Evolutionary conservation across 2,113 vertebrate genomes (phyloP).

Genomic region (Blennius ocellaris): DNA sequence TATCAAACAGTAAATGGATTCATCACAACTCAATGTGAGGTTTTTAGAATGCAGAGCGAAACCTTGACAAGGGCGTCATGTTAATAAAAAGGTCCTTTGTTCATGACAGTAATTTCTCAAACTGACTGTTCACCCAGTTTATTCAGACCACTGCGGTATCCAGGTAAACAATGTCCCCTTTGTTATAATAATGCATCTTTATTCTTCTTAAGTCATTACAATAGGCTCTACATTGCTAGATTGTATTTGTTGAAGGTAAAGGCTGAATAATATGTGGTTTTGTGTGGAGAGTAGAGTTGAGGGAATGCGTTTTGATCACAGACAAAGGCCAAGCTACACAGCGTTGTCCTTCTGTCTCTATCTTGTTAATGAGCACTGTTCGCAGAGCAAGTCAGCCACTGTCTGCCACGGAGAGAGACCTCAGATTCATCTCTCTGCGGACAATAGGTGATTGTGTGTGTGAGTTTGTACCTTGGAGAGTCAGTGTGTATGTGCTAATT

Average conservation of each 20-base stretch:
- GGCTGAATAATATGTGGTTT: conserved; percentile 78
- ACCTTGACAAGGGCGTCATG: conserved; percentile 41
- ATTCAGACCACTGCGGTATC: conserved; percentile 68
- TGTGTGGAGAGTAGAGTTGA: conserved; percentile 69
- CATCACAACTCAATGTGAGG: conserved; percentile 45
- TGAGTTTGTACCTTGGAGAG: conserved; percentile 70
- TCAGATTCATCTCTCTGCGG: conserved; percentile 83
- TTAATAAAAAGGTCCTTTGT: conserved; percentile 74
- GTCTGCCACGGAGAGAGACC: conserved; percentile 82
- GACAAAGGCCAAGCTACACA: conserved; percentile 81
- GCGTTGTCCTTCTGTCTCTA: conserved; percentile 79
- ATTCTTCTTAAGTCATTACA: conserved; percentile 75
- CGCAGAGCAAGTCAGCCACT: conserved; percentile 72
- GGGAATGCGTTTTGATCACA: conserved; percentile 79
- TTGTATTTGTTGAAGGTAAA: conserved; percentile 75
- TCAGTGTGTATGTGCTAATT: conserved; percentile 77
- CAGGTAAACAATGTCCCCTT: conserved; percentile 74
- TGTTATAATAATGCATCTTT: conserved; percentile 75
- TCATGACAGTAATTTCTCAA: conserved; percentile 72
- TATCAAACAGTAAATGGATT: conserved; percentile 54
- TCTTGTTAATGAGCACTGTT: conserved; percentile 83
- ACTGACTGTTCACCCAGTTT: conserved; percentile 69
- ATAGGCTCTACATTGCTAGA: conserved; percentile 55
- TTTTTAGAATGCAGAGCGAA: conserved; percentile 51
- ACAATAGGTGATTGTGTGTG: conserved; percentile 79